Base-by-base conservation (phyloP, 2,113 vertebrate species). In the Raja brachyura region DNA sequence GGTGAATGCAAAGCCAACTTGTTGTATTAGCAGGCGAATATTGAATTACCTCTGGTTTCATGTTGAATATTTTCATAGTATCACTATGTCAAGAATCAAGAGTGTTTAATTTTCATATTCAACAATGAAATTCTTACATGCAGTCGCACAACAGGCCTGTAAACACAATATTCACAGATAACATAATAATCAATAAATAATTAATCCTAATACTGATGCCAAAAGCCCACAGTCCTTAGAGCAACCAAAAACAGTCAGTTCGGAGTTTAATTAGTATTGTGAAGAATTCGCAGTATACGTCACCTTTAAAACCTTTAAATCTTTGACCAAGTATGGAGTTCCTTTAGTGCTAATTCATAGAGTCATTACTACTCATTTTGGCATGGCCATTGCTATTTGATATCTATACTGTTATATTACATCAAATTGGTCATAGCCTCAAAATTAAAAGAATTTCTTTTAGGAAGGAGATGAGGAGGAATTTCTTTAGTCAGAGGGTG, bases 321-420 rank as follows among this genome's bases (percentile, higher is more conserved):
- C 14, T 90, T 68, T 86, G 81, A 61, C 25, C 48, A 25, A 85
- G 56, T 13, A 68, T 28, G 56, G 9, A 61, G 56, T 95, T 96
- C 95, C 94, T 94, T 93, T 94, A 94, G 94, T 96, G 94, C 93
- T 96, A 97, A 97, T 96, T 96, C 10, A 48, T 48, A 96, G 95
- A 93, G 96, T 96, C 96, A 96, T 97, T 97, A 96, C 95, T 94
- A 94, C 93, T 63, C 94, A 93, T 96, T 94, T 96, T 96, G 96
- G 94, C 94, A 96, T 93, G 33, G 33, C 16, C 33, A 31, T 70
- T 68, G 63, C 61, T 70, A 39, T 18, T 90, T 85, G 48, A 85
- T 85, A 10, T 85, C 48, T 22, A 59, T 85, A 10, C 1, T 90
- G 61, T 68, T 59, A 70, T 68, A 90, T 68, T 66, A 39, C 16